A percentile compares a stretch with the other conserved stretches of the same genome.
Conservation (phyloP, 2,888 invertebrate species). For the Melanostoma mellinum region DNA sequence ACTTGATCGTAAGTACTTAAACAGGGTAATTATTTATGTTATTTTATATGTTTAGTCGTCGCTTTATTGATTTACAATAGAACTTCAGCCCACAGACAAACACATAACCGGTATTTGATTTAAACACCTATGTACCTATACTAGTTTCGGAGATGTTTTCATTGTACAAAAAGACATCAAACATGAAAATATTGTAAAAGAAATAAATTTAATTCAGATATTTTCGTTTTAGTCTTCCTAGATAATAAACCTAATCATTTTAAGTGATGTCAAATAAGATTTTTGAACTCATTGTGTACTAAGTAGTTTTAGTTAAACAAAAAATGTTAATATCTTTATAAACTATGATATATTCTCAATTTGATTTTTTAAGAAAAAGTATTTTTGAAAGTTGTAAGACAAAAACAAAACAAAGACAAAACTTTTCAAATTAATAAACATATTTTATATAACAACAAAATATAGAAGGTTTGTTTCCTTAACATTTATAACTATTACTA, state of each 20-base stretch:
- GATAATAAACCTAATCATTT: not conserved
- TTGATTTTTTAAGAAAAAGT: not conserved
- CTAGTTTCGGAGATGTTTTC: conserved; percentile 1
- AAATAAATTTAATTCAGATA: not conserved
- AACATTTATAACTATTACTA: conserved; percentile 36
- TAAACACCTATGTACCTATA: not conserved
- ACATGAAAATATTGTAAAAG: no score
- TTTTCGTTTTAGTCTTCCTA: conserved; percentile 53
- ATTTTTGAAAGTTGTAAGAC: not conserved
- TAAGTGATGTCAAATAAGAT: no score
- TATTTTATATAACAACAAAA: conserved; percentile 37
- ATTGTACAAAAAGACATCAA: conserved; percentile 35
- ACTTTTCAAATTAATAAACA: not conserved
- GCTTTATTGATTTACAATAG: conserved; percentile 41
- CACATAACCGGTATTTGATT: not conserved
- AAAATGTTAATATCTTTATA: not conserved
- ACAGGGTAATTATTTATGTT: conserved; percentile 60
- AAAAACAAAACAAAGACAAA: conserved; percentile 23
- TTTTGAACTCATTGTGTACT: no score
- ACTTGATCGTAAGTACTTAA: conserved; percentile 48
- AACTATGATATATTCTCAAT: not conserved
- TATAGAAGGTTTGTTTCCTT: conserved; percentile 47
- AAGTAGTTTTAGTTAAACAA: not conserved
- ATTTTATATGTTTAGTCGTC: conserved; percentile 19
- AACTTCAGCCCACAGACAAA: conserved; percentile 14